phyloP scores from a whole-genome alignment of 2,797 vertebrate species.

The Pteronotus mesoamericanus region DNA sequence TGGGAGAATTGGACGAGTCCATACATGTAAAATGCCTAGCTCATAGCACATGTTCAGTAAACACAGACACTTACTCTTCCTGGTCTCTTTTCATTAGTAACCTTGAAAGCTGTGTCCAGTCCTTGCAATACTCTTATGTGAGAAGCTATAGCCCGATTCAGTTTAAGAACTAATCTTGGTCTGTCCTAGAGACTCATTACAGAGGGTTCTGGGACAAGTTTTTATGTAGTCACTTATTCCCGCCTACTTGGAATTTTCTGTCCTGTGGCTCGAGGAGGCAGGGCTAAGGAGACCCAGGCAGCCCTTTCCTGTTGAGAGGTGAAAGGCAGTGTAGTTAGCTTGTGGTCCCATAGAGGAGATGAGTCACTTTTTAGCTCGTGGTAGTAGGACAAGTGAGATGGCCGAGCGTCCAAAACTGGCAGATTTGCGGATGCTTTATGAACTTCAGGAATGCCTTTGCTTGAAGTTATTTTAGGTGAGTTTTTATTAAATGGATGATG shows the following conservation, averaged over 20 bases:
- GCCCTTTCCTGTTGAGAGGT: not conserved
- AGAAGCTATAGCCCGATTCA: not conserved
- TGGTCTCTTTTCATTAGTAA: not conserved
- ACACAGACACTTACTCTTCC: not conserved
- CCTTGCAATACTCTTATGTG: not conserved
- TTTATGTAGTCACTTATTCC: not conserved
- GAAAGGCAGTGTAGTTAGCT: not conserved
- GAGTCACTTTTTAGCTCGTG: not conserved
- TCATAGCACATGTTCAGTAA: not conserved
- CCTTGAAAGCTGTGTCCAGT: not conserved
- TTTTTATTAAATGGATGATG: not conserved
- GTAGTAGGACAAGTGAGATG: not conserved
- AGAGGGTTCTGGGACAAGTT: not conserved
- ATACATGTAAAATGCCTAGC: not conserved
- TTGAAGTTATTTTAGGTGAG: not conserved
- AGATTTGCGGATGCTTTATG: not conserved
- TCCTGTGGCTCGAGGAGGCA: not conserved
- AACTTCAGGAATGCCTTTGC: not conserved
- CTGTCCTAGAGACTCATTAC: not conserved
- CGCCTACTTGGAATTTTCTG: not conserved
- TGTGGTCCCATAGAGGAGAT: no score
- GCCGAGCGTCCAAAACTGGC: rapidly evolving
- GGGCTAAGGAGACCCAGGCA: not conserved
- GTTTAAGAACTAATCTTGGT: not conserved
- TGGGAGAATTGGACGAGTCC: not conserved